Evolutionary conservation across 2,888 invertebrate species (phyloP).

Genomic region (Luperina nickerlii): DNA sequence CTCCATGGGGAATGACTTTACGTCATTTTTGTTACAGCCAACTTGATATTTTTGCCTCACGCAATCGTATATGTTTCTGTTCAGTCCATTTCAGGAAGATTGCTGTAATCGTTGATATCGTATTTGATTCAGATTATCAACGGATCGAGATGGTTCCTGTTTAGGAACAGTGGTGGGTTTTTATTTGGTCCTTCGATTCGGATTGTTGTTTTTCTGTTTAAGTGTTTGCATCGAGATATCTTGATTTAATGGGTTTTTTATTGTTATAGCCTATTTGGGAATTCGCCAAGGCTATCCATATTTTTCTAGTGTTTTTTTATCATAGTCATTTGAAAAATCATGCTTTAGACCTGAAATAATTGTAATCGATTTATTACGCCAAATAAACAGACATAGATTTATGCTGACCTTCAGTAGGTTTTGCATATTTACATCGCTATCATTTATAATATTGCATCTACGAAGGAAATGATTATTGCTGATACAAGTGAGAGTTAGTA

Average conservation of each 20-base stretch:
- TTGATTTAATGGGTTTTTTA: background rate
- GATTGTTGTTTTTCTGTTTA: background rate
- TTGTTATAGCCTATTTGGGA: no score
- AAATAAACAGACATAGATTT: background rate
- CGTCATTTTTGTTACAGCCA: constrained; percentile 70
- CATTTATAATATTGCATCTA: background rate
- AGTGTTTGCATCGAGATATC: background rate
- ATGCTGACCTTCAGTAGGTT: constrained; percentile 10
- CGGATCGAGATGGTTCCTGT: constrained; percentile 11
- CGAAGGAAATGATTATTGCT: constrained; percentile 12
- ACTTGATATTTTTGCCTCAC: constrained; percentile 57
- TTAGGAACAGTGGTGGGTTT: background rate
- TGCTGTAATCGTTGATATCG: constrained; percentile 37
- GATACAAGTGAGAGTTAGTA: constrained; percentile 52
- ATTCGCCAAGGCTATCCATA: background rate
- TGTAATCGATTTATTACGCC: constrained; percentile 4
- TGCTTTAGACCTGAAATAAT: background rate
- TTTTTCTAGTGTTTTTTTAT: background rate
- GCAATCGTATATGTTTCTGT: constrained; percentile 45
- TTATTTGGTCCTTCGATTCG: constrained; percentile 5
- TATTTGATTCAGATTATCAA: constrained; percentile 31
- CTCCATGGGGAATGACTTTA: constrained; percentile 69
- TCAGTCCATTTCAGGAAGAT: constrained; percentile 48
- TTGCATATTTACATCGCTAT: constrained; percentile 23
- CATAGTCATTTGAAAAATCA: background rate